Conservation (phyloP, 2,113 vertebrate species). For the Nibea coibor region DNA sequence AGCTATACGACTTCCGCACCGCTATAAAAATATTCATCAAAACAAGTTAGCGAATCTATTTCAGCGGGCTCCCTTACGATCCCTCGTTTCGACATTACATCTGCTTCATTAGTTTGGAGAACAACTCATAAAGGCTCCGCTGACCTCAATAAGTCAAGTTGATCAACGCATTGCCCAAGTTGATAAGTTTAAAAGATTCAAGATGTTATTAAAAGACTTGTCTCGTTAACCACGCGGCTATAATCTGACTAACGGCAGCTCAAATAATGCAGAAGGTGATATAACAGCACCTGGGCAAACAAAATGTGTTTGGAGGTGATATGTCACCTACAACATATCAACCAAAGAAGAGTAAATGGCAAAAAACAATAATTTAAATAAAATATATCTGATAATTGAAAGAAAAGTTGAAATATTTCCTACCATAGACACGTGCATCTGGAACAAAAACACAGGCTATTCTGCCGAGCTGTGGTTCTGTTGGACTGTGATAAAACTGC, state of each 20-base stretch:
- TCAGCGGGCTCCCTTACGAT: conserved; percentile 29
- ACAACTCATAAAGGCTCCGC: conserved; percentile 58
- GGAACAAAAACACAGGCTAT: neutral
- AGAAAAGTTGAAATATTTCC: neutral
- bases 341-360: neutral
- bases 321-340: conserved; percentile 22
- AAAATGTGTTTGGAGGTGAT: conserved; percentile 17
- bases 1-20: conserved; percentile 42
- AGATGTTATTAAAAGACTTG: conserved; percentile 53
- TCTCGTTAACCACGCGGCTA: conserved; percentile 39
- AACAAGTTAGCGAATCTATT: conserved; percentile 60
- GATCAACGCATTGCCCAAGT: conserved; percentile 59
- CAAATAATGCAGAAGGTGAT: conserved; percentile 9
- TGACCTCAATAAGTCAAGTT: conserved; percentile 77
- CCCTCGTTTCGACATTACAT: conserved; percentile 28
- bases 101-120: conserved; percentile 58
- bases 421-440: neutral
- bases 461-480: neutral
- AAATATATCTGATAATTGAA: conserved; percentile 9
- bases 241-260: conserved; percentile 48
- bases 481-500: conserved; percentile 30
- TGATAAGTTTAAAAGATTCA: conserved; percentile 72
- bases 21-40: conserved; percentile 69
- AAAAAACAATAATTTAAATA: neutral
- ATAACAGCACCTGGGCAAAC: conserved; percentile 6